Percentiles rank a stretch among this genome's conserved stretches.
These are phyloP conservation scores for Ophion ventricosus DNA, from an alignment of 2,888 invertebrate genomes.

Conservation along the genomic window DNA sequence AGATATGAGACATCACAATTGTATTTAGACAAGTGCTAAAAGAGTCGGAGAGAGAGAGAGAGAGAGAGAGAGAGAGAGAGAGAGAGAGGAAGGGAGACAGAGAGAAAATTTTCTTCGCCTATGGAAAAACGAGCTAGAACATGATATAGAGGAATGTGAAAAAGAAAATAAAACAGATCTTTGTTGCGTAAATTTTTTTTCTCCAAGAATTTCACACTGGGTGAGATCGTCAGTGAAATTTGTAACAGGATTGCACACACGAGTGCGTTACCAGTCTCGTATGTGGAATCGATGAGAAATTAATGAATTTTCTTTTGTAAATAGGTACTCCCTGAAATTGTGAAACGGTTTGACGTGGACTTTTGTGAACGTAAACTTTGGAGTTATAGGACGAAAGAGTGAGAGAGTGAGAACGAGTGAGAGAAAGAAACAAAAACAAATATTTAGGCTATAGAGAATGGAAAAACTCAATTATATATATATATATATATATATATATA, in stretches of 20 bases:
- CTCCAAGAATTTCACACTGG: constrained; percentile 18
- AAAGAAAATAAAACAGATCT: constrained; percentile 58
- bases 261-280: constrained; percentile 61
- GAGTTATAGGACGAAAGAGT: constrained; percentile 6
- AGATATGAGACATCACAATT: constrained; percentile 54
- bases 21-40: constrained; percentile 50
- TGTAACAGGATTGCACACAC: constrained; percentile 47
- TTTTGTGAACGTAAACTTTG: constrained; percentile 46
- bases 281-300: constrained; percentile 48
- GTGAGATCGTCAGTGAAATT: constrained; percentile 9
- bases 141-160: constrained; percentile 34
- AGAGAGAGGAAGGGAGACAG: constrained; percentile 34
- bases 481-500: constrained; percentile 37
- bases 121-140: constrained; percentile 13
- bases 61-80: constrained; percentile 21
- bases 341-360: constrained; percentile 65
- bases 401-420: constrained; percentile 30
- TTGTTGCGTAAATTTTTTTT: constrained; percentile 34
- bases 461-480: constrained; percentile 11
- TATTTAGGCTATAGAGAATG: constrained; percentile 65
- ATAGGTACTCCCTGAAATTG: constrained; percentile 70
- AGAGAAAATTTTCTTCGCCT: constrained; percentile 42
- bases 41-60: not conserved
- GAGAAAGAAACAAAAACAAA: constrained; percentile 46
- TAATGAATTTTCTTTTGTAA: constrained; percentile 65